phyloP scores from a whole-genome alignment of 2,888 invertebrate species.

The Lepidocyrtinus sp. region DNA sequence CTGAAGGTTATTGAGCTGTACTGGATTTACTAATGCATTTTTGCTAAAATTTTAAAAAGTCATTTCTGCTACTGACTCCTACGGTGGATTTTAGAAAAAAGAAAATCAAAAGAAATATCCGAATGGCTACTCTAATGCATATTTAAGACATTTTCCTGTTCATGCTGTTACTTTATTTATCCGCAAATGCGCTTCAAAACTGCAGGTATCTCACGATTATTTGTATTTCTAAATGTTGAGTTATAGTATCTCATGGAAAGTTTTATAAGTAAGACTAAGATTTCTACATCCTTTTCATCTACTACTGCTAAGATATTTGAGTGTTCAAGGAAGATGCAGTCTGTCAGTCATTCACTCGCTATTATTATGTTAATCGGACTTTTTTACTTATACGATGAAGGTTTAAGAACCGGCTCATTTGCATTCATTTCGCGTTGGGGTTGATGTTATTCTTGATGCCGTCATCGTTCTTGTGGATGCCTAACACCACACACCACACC shows the following conservation, averaged over 20 bases:
- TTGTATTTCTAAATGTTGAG: slow-evolving; percentile 7
- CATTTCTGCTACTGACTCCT: too few species aligned
- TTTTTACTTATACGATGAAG: too few species aligned
- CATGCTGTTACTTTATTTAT: not conserved
- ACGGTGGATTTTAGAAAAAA: too few species aligned
- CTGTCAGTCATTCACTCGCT: not conserved
- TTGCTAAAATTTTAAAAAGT: too few species aligned
- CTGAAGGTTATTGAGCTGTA: slow-evolving; percentile 3
- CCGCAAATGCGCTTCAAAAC: not conserved
- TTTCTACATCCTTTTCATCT: slow-evolving; percentile 5
- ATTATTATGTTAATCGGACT: not conserved
- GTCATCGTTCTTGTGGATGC: slow-evolving; percentile 28
- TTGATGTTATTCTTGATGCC: not conserved
- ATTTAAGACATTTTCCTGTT: not conserved
- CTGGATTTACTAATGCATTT: too few species aligned
- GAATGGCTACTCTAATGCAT: not conserved
- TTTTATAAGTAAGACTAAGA: not conserved
- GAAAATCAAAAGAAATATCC: not conserved
- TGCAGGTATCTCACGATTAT: slow-evolving; percentile 3
- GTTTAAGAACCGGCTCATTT: slow-evolving; percentile 36
- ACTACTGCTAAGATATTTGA: not conserved
- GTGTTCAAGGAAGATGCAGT: slow-evolving; percentile 9
- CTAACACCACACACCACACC: slow-evolving; percentile 39
- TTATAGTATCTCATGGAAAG: not conserved
- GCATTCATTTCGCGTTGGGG: slow-evolving; percentile 29